These are phyloP conservation scores for Panthera uncia DNA, from an alignment of 2,113 vertebrate species.

Conservation along the genomic window DNA sequence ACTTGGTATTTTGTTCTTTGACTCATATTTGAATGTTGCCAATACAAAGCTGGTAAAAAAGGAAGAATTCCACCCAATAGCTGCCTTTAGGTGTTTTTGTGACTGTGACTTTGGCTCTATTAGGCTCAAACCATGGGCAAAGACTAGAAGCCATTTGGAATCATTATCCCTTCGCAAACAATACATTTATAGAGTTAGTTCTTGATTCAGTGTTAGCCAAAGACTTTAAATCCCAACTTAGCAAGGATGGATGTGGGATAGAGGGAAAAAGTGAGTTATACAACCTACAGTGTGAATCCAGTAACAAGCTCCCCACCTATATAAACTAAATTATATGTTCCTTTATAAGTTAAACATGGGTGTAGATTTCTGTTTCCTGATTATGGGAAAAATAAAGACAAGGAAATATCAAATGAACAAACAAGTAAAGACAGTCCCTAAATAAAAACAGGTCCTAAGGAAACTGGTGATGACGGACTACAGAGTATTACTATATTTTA, in stretches of 20 bases:
- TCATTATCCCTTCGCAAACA: neutral
- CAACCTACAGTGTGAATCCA: neutral
- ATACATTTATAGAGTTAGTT: conserved; percentile 13
- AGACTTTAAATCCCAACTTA: conserved; percentile 33
- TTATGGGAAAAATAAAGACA: neutral
- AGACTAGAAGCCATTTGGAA: conserved; percentile 4
- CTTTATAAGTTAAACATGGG: neutral
- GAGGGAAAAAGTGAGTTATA: neutral
- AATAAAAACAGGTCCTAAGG: neutral
- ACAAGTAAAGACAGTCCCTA: neutral
- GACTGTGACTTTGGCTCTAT: neutral
- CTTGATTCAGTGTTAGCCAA: neutral
- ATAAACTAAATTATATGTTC: neutral
- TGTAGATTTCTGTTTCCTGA: neutral
- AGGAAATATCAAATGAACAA: conserved; percentile 8
- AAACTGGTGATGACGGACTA: neutral
- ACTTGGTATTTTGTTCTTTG: conserved; percentile 14
- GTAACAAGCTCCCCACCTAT: neutral
- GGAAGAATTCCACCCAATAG: neutral
- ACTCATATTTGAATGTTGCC: conserved; percentile 7
- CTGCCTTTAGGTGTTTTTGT: neutral
- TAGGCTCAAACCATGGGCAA: neutral
- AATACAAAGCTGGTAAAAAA: neutral
- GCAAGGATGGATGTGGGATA: neutral
- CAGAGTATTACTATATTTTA: neutral